A percentile compares a stretch with the other conserved stretches of the same genome.
Evolutionary conservation across 2,113 vertebrate genomes (phyloP).

Genomic region (Perca flavescens): DNA sequence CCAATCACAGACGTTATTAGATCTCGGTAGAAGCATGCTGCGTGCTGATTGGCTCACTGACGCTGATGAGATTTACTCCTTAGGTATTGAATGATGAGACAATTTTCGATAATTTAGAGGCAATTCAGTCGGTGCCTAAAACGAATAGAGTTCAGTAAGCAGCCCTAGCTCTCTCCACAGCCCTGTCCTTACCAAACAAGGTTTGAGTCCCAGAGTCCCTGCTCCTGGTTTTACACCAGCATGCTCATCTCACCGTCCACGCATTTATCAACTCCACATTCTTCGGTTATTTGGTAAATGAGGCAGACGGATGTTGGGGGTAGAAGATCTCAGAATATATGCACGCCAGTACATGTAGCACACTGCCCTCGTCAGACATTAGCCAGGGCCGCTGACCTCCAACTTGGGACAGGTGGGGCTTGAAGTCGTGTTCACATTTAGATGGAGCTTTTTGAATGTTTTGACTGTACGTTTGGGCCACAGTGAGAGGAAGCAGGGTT

Average conservation of each 20-base stretch:
- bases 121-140: too few species aligned
- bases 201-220: neutral
- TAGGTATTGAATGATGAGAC: too few species aligned
- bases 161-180: neutral
- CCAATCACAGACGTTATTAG: too few species aligned
- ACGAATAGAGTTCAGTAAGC: too few species aligned
- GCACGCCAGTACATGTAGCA: slow-evolving; percentile 75
- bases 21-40: too few species aligned
- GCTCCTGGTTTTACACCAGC: slow-evolving; percentile 57
- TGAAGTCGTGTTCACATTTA: neutral
- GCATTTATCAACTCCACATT: neutral
- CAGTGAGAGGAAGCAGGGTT: too few species aligned
- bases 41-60: too few species aligned
- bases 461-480: too few species aligned
- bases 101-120: too few species aligned
- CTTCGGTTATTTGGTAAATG: neutral
- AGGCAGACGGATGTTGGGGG: neutral
- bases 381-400: neutral
- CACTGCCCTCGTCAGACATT: slow-evolving; percentile 37
- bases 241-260: slow-evolving; percentile 19
- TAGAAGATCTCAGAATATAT: neutral
- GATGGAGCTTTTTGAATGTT: neutral
- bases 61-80: too few species aligned
- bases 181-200: neutral
- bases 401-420: neutral